Evolutionary conservation across 2,113 vertebrate genomes (phyloP).

Genomic region (Ailurus styani): DNA sequence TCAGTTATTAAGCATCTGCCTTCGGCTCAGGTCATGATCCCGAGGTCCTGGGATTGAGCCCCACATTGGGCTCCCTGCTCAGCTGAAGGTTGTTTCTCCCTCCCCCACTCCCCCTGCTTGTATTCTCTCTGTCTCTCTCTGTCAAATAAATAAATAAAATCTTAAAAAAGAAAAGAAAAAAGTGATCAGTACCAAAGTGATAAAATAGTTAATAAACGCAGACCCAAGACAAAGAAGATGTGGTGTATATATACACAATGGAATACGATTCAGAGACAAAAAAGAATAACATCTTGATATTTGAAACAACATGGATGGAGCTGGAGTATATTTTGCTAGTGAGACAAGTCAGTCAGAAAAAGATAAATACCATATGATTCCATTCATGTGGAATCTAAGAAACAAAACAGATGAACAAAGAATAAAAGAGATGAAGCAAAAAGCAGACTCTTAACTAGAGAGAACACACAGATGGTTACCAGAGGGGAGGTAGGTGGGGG

Average conservation of each 20-base stretch:
- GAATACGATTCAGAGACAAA: neutral
- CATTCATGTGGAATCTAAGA: neutral
- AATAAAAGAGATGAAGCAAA: neutral
- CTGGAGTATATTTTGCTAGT: neutral
- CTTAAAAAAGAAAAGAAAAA: neutral
- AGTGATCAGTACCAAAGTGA: neutral
- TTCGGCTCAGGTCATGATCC: too few species aligned
- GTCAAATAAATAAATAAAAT: too few species aligned
- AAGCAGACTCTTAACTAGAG: neutral
- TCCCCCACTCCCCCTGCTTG: too few species aligned
- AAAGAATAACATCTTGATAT: neutral
- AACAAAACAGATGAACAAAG: neutral
- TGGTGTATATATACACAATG: neutral
- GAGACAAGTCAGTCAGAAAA: neutral
- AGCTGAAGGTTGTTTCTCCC: too few species aligned
- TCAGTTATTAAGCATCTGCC: too few species aligned
- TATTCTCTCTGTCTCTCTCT: too few species aligned
- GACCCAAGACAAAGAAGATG: neutral
- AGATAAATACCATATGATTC: neutral
- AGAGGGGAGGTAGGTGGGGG: neutral
- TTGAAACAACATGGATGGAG: neutral
- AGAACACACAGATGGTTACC: neutral
- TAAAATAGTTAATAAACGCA: neutral
- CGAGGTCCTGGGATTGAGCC: too few species aligned
- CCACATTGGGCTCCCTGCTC: too few species aligned